phyloP scores from a whole-genome alignment of 1,140 invertebrate genomes.

The Lepidurus couesii region DNA sequence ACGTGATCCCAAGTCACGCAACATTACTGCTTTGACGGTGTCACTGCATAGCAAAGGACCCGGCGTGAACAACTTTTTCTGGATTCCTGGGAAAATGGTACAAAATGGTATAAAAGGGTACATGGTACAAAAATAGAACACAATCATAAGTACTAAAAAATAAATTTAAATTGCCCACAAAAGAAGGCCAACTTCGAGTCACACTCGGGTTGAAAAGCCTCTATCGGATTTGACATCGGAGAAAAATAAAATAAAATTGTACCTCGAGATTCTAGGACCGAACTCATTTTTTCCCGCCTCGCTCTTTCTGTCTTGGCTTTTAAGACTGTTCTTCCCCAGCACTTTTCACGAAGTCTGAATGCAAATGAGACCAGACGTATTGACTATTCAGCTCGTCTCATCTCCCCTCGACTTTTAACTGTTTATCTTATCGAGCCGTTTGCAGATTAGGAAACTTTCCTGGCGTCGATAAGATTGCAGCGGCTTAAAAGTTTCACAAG shows the following conservation, averaged over 20 bases:
- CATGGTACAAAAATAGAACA: not conserved
- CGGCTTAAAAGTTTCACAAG: too few species aligned
- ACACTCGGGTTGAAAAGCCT: too few species aligned
- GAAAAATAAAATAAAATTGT: too few species aligned
- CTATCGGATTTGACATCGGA: too few species aligned
- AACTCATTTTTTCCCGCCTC: not conserved
- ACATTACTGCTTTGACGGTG: slow-evolving; percentile 48
- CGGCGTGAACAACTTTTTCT: slow-evolving; percentile 51
- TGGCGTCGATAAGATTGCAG: too few species aligned
- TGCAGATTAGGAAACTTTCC: not conserved
- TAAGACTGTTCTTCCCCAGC: not conserved
- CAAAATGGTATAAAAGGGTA: not conserved
- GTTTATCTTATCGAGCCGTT: not conserved
- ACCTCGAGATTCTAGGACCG: too few species aligned
- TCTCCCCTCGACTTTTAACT: not conserved
- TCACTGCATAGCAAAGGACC: slow-evolving; percentile 48
- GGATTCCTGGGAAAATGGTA: not conserved
- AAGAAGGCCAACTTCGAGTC: too few species aligned
- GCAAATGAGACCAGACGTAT: not conserved
- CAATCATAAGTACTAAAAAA: too few species aligned
- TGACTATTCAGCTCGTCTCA: slow-evolving; percentile 2
- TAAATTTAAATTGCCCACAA: too few species aligned
- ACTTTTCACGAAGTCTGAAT: not conserved
- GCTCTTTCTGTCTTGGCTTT: not conserved
- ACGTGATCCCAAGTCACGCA: slow-evolving; percentile 49